A percentile compares a stretch with the other conserved stretches of the same genome.
These are phyloP conservation scores for Eupithecia exiguata DNA, from an alignment of 2,888 invertebrate genomes.

Conservation along the genomic window DNA sequence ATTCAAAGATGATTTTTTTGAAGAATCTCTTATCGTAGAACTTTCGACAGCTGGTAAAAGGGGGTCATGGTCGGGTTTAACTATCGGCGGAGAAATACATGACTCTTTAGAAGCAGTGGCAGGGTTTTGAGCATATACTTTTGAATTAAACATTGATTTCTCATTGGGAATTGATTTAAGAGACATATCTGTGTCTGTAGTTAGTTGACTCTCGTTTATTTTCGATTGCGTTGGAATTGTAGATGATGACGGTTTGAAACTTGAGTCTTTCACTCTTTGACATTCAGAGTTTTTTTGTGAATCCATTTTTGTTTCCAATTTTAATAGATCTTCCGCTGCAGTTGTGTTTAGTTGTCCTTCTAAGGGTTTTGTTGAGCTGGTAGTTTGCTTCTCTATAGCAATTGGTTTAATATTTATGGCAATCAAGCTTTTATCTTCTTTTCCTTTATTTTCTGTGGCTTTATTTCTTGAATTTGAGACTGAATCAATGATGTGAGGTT, in stretches of 20 bases:
- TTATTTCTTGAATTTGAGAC: constrained; percentile 5
- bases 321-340: constrained; percentile 9
- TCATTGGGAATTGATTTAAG: constrained; percentile 46
- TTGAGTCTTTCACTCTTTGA: constrained; percentile 23
- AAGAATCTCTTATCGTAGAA: constrained; percentile 9
- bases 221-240: constrained; percentile 31
- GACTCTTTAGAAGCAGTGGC: constrained; percentile 23
- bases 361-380: constrained; percentile 52
- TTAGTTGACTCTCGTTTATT: constrained; percentile 33
- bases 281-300: constrained; percentile 16
- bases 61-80: constrained; percentile 32
- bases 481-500: constrained; percentile 11
- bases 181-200: constrained; percentile 41
- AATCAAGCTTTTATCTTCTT: not conserved
- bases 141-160: constrained; percentile 31
- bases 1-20: constrained; percentile 3
- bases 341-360: constrained; percentile 58
- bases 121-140: constrained; percentile 31
- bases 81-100: constrained; percentile 31
- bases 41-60: constrained; percentile 17
- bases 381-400: constrained; percentile 6
- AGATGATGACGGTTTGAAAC: constrained; percentile 32
- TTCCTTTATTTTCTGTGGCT: constrained; percentile 6
- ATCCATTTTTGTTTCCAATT: constrained; percentile 33
- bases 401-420: constrained; percentile 26